phyloP scores from a whole-genome alignment of 2,888 invertebrate species.

The Erebia epiphron region DNA sequence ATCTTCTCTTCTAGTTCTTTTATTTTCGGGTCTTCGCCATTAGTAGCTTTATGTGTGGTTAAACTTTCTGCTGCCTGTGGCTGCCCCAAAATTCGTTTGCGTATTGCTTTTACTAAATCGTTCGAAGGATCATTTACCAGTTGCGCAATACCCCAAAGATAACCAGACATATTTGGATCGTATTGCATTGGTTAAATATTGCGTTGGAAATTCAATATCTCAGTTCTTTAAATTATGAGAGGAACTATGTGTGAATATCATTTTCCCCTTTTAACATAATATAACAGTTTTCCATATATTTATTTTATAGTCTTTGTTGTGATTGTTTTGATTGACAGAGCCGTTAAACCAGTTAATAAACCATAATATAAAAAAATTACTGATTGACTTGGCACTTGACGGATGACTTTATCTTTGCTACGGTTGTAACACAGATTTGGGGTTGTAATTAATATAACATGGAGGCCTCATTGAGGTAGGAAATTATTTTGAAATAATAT shows the following conservation, averaged over 20 bases:
- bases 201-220: neutral
- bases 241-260: no score
- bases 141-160: conserved; percentile 62
- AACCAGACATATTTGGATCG: conserved; percentile 49
- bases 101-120: conserved; percentile 53
- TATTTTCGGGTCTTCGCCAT: conserved; percentile 8
- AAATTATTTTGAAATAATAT: no score
- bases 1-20: conserved; percentile 15
- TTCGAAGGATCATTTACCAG: conserved; percentile 63
- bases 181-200: neutral
- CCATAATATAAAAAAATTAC: no score
- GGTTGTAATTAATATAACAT: no score
- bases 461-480: no score
- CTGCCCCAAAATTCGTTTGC: conserved; percentile 45
- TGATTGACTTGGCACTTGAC: neutral
- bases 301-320: no score
- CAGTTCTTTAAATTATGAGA: no score
- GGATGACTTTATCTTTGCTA: neutral
- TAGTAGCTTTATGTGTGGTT: neutral
- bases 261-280: no score
- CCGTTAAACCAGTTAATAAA: no score
- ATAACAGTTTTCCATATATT: no score
- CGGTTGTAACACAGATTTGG: no score
- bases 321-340: neutral
- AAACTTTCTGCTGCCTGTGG: neutral